These are phyloP conservation scores for Girardinus metallicus DNA, from an alignment of 2,797 vertebrate species.

Conservation along the genomic window DNA sequence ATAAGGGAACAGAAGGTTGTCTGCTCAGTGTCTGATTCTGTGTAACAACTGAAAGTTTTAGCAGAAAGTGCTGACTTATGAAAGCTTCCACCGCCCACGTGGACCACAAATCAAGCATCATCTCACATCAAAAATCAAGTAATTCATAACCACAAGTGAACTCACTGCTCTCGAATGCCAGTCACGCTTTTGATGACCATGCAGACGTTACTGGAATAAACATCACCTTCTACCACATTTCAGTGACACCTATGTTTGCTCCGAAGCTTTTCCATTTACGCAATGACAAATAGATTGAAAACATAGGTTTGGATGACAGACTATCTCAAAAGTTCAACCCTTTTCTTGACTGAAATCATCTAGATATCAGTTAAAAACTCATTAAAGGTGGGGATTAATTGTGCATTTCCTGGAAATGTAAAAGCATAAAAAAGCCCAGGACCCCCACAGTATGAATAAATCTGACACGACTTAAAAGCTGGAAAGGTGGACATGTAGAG, in stretches of 20 bases:
- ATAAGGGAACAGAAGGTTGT: neutral
- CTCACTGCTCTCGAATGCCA: neutral
- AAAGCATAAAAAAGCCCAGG: neutral
- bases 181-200: conserved; percentile 3
- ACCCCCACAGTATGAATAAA: neutral
- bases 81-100: conserved; percentile 29
- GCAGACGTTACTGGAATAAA: conserved; percentile 28
- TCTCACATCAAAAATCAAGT: neutral
- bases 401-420: neutral
- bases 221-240: neutral
- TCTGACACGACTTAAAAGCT: neutral
- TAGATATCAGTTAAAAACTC: neutral
- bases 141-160: conserved; percentile 11
- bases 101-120: neutral
- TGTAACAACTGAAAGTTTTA: conserved; percentile 13
- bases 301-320: neutral
- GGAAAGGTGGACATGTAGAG: conserved; percentile 5
- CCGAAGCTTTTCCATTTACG: neutral
- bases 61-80: conserved; percentile 35
- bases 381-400: neutral
- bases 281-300: neutral
- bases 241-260: neutral
- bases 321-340: neutral
- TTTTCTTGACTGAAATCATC: neutral
- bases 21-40: neutral